Percentiles rank a stretch among this genome's conserved stretches.
Conservation (phyloP, 35 echinoderm and acorn worm genomes). For the Ptychodera flava region DNA sequence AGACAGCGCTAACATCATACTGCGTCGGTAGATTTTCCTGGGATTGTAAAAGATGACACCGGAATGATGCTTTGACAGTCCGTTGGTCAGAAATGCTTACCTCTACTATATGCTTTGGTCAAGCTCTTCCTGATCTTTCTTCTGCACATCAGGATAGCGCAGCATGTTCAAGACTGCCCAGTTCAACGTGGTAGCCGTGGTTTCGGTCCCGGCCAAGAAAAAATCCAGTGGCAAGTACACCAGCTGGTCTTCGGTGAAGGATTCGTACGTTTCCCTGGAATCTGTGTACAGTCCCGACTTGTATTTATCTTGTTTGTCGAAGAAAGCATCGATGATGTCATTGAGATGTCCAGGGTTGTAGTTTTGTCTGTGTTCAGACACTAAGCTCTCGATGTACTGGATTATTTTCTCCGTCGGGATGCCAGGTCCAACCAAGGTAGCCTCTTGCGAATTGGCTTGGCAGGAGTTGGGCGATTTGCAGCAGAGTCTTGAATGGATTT, state of each 20-base stretch:
- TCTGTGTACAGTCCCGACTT: neutral
- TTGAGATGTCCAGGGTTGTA: neutral
- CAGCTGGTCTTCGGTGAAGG: constrained; percentile 30
- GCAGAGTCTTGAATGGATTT: neutral
- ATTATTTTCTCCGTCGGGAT: neutral
- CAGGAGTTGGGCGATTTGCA: neutral
- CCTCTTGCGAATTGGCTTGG: neutral
- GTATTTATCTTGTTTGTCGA: neutral
- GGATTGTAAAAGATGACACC: too few species aligned
- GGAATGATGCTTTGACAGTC: too few species aligned
- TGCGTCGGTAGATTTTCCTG: too few species aligned
- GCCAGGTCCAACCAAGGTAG: neutral
- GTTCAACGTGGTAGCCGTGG: constrained; percentile 26
- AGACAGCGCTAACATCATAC: too few species aligned
- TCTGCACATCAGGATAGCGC: constrained; percentile 26
- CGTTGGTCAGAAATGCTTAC: too few species aligned
- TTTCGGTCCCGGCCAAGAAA: constrained; percentile 40
- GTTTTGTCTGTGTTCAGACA: neutral
- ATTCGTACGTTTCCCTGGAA: neutral
- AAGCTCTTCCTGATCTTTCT: constrained; percentile 59
- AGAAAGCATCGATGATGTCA: neutral
- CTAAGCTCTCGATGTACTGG: neutral
- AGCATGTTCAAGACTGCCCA: constrained; percentile 35
- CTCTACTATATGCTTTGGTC: constrained; percentile 55
- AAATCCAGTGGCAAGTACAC: constrained; percentile 12